A percentile compares a stretch with the other conserved stretches of the same genome.
Conservation (phyloP, 2,797 vertebrate species). For the Nyctibius grandis region DNA sequence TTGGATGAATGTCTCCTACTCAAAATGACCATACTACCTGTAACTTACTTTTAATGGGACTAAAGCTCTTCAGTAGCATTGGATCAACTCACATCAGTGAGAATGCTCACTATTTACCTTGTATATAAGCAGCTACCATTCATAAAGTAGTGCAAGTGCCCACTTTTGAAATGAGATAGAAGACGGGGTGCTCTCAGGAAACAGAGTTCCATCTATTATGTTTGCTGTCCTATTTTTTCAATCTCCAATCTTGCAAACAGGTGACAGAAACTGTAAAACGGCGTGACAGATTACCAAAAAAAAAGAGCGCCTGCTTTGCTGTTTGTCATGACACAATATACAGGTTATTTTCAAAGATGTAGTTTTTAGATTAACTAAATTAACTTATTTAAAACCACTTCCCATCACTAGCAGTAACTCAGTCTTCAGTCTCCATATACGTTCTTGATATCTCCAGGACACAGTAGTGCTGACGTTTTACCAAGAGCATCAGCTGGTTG, state of each 20-base stretch:
- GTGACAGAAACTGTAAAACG: background rate
- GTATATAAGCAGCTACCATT: background rate
- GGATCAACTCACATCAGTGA: background rate
- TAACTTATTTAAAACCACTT: background rate
- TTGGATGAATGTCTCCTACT: background rate
- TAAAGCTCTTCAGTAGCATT: background rate
- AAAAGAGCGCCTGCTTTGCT: background rate
- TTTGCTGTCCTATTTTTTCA: background rate
- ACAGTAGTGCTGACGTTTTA: background rate
- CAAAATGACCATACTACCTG: background rate
- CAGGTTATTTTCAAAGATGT: background rate
- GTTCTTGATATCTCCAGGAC: background rate
- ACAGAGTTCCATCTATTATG: background rate
- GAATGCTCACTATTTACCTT: background rate
- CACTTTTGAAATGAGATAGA: background rate
- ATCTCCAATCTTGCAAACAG: background rate
- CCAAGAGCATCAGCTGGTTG: background rate
- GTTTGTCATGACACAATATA: background rate
- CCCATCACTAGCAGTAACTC: background rate
- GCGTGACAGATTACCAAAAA: background rate
- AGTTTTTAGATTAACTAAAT: background rate
- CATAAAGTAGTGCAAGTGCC: background rate
- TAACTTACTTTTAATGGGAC: background rate
- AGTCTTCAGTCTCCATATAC: background rate
- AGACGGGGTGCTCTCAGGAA: background rate